Conservation (phyloP, 2,113 vertebrate species). For the Chinchilla lanigera region DNA sequence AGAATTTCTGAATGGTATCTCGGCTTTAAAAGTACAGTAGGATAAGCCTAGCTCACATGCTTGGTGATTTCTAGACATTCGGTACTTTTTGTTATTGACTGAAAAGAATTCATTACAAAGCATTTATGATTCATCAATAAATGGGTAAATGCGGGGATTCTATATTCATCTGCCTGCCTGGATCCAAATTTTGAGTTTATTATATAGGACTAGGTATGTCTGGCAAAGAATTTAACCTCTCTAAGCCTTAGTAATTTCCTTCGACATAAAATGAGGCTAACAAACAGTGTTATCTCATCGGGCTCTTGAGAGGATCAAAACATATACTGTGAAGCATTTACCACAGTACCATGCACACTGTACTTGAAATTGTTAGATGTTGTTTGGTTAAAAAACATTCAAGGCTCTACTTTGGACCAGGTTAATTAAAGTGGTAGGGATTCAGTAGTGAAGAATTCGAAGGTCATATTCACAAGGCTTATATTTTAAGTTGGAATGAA, state of each 20-base stretch:
- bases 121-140: neutral
- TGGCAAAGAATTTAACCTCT: neutral
- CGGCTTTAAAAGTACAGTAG: neutral
- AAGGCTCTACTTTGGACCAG: neutral
- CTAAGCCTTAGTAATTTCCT: neutral
- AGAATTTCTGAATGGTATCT: neutral
- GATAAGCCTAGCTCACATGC: neutral
- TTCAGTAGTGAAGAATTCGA: neutral
- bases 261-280: neutral
- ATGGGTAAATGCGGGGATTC: neutral
- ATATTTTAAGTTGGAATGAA: neutral
- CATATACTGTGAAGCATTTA: neutral
- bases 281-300: neutral
- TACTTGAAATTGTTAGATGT: constrained; percentile 2
- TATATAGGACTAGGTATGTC: neutral
- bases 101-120: constrained; percentile 12
- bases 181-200: constrained; percentile 6
- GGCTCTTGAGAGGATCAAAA: neutral
- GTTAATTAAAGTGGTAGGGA: neutral
- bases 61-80: neutral
- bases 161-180: neutral
- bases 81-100: neutral
- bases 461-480: neutral
- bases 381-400: constrained; percentile 32
- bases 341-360: neutral